Percentiles rank a stretch among this genome's conserved stretches.
Evolutionary conservation across 2,888 invertebrate genomes (phyloP).

Genomic region (Caenorhabditis plicata): DNA sequence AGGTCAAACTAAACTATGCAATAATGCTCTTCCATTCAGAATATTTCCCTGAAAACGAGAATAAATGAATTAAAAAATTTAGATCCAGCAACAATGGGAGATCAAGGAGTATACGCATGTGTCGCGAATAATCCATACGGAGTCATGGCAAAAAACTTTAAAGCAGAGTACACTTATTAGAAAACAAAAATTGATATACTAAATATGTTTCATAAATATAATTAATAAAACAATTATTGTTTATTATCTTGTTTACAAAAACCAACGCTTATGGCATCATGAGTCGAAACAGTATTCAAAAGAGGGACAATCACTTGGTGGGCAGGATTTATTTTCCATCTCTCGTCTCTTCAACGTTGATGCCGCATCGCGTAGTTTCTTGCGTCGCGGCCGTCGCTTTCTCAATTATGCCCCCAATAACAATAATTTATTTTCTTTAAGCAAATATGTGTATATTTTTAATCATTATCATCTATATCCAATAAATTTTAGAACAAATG

Average conservation of each 20-base stretch:
- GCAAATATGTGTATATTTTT: not conserved
- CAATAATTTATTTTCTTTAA: not conserved
- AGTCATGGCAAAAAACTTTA: conserved; percentile 65
- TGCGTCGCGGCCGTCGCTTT: not conserved
- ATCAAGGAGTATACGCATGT: conserved; percentile 63
- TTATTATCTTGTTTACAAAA: too few species aligned
- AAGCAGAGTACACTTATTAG: conserved; percentile 64
- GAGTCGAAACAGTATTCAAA: not conserved
- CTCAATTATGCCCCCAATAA: conserved; percentile 5
- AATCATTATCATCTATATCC: too few species aligned
- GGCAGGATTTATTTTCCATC: conserved; percentile 8
- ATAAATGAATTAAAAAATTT: conserved; percentile 3
- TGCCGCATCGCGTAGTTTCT: conserved; percentile 13
- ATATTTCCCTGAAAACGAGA: too few species aligned
- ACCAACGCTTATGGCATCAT: not conserved
- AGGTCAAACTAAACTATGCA: not conserved
- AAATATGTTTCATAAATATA: too few species aligned
- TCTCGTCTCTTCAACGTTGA: conserved; percentile 2
- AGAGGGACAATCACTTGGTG: conserved; percentile 12
- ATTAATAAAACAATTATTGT: too few species aligned
- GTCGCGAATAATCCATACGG: conserved; percentile 64
- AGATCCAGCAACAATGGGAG: conserved; percentile 65
- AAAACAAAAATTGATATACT: too few species aligned
- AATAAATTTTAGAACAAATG: conserved; percentile 51
- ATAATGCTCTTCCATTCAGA: not conserved